These are phyloP conservation scores for Conistra vaccinii DNA, from an alignment of 2,888 invertebrate genomes.

Conservation along the genomic window DNA sequence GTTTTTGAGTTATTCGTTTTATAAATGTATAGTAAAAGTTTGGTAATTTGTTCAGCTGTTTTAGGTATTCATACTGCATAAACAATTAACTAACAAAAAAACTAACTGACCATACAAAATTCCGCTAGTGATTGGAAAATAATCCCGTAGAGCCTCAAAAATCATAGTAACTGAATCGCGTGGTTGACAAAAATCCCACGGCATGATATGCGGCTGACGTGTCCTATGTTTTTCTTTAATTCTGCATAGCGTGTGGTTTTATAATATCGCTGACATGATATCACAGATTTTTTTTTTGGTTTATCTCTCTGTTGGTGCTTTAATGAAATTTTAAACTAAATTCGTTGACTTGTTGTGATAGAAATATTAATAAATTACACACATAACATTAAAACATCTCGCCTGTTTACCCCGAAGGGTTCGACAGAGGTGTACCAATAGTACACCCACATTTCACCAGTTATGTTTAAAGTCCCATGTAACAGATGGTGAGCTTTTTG, in stretches of 20 bases:
- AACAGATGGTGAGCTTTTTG: too few species aligned
- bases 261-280: background rate
- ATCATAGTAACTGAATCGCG: constrained; percentile 22
- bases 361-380: background rate
- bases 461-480: too few species aligned
- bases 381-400: too few species aligned
- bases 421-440: too few species aligned
- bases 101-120: background rate
- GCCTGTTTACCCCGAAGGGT: too few species aligned
- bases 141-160: constrained; percentile 19
- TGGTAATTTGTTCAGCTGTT: background rate
- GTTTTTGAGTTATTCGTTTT: background rate
- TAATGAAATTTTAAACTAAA: background rate
- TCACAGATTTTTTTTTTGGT: background rate
- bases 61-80: background rate
- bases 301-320: background rate
- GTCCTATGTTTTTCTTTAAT: constrained; percentile 49
- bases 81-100: background rate
- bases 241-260: constrained; percentile 18
- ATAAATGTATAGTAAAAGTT: too few species aligned
- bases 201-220: constrained; percentile 27
- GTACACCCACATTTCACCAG: too few species aligned
- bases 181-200: constrained; percentile 28
- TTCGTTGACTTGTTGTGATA: background rate
- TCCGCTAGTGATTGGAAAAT: constrained; percentile 23